Evolutionary conservation across 2,888 invertebrate species (phyloP).

Genomic region (Poecilobothrus nobilitatus): DNA sequence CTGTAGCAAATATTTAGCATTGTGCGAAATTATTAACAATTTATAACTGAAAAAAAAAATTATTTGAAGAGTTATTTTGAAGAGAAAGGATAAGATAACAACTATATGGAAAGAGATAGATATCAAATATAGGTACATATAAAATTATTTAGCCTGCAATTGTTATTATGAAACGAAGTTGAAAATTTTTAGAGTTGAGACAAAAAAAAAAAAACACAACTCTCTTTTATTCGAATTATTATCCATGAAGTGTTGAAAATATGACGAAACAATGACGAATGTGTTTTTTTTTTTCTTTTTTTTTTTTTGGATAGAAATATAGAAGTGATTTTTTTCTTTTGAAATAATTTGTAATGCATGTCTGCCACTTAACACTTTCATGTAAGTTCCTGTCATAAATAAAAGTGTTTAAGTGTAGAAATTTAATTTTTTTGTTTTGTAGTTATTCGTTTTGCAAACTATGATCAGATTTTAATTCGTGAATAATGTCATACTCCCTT

Average conservation of each 20-base stretch:
- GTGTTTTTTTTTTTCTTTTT: constrained; percentile 2
- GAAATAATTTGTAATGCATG: constrained; percentile 2
- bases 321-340: not conserved
- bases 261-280: not conserved
- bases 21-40: too few species aligned
- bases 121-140: not conserved
- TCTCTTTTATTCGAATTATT: not conserved
- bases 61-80: not conserved
- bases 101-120: not conserved
- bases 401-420: not conserved
- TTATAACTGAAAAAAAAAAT: not conserved
- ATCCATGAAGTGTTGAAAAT: constrained; percentile 4
- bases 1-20: too few species aligned
- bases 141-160: not conserved
- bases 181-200: not conserved
- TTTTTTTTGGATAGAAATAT: not conserved
- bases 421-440: too few species aligned
- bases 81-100: not conserved
- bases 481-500: not conserved
- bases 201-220: too few species aligned
- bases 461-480: not conserved
- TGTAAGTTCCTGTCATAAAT: not conserved
- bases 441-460: not conserved
- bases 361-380: not conserved
- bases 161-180: not conserved